phyloP scores from a whole-genome alignment of 1,140 invertebrate species.

The Venustaconcha ellipsiformis region DNA sequence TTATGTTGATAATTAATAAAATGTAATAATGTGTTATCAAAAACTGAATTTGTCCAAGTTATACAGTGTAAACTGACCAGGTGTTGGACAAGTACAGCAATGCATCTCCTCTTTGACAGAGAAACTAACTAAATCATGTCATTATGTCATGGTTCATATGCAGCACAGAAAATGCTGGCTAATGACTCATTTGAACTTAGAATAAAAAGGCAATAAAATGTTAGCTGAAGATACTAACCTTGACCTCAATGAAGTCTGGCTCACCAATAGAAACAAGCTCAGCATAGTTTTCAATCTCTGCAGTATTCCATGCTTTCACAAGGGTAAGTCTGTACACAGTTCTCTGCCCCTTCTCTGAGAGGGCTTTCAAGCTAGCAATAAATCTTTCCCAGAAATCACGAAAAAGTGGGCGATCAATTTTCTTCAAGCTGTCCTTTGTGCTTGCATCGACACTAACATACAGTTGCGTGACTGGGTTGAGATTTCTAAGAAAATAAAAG shows the following conservation, averaged over 20 bases:
- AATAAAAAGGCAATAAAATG: background rate
- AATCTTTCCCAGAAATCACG: conserved; percentile 78
- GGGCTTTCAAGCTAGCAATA: conserved; percentile 73
- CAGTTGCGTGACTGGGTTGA: conserved; percentile 76
- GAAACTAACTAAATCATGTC: too few species aligned
- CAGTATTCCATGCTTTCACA: conserved; percentile 76
- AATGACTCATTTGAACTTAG: too few species aligned
- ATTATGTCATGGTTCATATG: too few species aligned
- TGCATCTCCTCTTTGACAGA: too few species aligned
- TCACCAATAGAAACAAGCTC: conserved; percentile 73
- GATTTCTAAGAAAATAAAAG: conserved; percentile 56
- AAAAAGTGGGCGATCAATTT: conserved; percentile 77
- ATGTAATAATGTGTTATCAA: too few species aligned
- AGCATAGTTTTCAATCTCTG: conserved; percentile 76
- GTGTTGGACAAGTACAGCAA: too few species aligned
- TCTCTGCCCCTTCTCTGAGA: conserved; percentile 74
- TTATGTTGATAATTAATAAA: too few species aligned
- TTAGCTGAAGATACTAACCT: conserved; percentile 62
- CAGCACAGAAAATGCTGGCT: too few species aligned
- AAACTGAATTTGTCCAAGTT: too few species aligned
- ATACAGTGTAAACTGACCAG: too few species aligned
- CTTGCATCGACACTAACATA: conserved; percentile 78
- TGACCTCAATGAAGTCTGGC: conserved; percentile 79
- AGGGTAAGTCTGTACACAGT: conserved; percentile 78
- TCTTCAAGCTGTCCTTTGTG: conserved; percentile 77